Percentiles rank a stretch among this genome's conserved stretches.
Conservation (phyloP, 2,113 vertebrate species). For the human region DNA sequence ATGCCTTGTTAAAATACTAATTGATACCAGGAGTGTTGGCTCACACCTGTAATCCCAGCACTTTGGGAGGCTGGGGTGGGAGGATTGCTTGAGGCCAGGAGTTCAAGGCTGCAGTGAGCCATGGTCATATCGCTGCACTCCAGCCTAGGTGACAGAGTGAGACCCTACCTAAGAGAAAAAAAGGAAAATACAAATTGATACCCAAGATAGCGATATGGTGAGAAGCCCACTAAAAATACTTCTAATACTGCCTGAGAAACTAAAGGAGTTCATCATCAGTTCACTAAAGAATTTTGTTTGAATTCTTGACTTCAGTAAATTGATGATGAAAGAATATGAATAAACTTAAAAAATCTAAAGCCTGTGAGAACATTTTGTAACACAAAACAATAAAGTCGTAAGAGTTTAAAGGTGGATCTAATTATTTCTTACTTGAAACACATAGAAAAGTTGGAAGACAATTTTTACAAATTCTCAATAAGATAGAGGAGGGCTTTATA, state of each 20-base stretch:
- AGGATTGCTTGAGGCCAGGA: no score
- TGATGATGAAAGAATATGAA: neutral
- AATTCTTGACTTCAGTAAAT: neutral
- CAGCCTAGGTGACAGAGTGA: no score
- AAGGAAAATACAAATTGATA: neutral
- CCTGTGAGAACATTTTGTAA: neutral
- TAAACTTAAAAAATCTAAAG: neutral
- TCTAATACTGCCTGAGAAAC: neutral
- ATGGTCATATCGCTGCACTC: no score
- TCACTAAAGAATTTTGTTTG: neutral
- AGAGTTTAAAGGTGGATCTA: neutral
- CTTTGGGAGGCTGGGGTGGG: no score
- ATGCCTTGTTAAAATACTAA: neutral
- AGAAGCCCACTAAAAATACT: neutral
- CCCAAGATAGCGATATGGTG: neutral
- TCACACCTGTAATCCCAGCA: no score
- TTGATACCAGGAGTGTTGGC: neutral
- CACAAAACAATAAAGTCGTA: neutral
- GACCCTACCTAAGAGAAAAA: no score
- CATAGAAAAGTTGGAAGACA: neutral
- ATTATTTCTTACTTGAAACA: neutral
- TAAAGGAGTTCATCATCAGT: neutral
- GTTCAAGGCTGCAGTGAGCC: no score
- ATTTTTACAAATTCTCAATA: neutral
- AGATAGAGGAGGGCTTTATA: neutral